Percentiles rank a stretch among this genome's conserved stretches.
Conservation (phyloP, 2,888 invertebrate species). For the Pardosa pseudoannulata region DNA sequence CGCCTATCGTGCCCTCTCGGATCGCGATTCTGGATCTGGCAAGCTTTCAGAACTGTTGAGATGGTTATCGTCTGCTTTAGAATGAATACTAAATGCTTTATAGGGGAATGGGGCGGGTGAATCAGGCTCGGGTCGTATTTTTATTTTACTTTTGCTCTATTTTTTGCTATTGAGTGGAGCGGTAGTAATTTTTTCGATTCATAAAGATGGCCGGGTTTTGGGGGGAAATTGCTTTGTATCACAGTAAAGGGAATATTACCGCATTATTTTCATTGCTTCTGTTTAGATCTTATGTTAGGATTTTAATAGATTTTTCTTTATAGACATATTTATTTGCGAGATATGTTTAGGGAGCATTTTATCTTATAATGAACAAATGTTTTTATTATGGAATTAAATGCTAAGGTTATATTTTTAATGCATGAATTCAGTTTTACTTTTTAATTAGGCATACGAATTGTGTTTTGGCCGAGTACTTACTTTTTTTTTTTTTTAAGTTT, state of each 20-base stretch:
- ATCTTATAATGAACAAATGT: too few species aligned
- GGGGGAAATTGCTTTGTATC: neutral
- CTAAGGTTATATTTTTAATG: too few species aligned
- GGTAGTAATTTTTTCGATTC: neutral
- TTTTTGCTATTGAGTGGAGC: neutral
- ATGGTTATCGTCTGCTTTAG: slow-evolving; percentile 43
- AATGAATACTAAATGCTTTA: slow-evolving; percentile 41
- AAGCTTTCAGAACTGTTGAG: slow-evolving; percentile 25
- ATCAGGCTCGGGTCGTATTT: neutral
- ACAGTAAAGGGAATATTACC: neutral
- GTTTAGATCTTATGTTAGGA: too few species aligned
- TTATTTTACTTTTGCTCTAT: neutral
- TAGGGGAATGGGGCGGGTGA: neutral
- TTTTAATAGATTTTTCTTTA: too few species aligned
- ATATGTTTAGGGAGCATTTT: too few species aligned
- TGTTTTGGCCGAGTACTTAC: too few species aligned
- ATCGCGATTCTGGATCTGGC: slow-evolving; percentile 18
- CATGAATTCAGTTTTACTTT: too few species aligned
- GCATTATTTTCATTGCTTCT: neutral
- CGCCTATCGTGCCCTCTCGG: neutral
- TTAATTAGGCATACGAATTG: too few species aligned
- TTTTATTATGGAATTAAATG: too few species aligned
- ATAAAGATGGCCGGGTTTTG: neutral
- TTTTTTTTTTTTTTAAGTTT: too few species aligned
- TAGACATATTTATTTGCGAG: too few species aligned